A percentile compares a stretch with the other conserved stretches of the same genome.
Conservation (phyloP, 2,113 vertebrate species). For the Prinia subflava region DNA sequence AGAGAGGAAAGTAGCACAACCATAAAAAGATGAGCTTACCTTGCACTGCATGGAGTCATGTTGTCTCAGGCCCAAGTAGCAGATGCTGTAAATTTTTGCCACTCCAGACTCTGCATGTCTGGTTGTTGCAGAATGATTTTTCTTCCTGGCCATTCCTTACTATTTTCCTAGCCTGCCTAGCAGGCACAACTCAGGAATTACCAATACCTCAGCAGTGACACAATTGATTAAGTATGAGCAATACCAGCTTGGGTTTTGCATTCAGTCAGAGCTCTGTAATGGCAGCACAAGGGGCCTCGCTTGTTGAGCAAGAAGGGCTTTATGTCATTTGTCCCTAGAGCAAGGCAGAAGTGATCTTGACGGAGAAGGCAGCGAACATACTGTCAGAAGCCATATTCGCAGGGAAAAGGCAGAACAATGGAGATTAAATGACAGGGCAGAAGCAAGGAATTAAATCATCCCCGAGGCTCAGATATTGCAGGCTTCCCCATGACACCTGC, state of each 20-base stretch:
- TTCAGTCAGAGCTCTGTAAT: slow-evolving; percentile 8
- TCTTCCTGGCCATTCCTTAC: not conserved
- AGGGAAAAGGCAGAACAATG: slow-evolving; percentile 9
- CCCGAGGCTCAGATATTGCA: not conserved
- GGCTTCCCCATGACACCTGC: not conserved
- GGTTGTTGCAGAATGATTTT: not conserved
- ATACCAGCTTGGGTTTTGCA: slow-evolving; percentile 30
- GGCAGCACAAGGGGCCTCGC: slow-evolving; percentile 1
- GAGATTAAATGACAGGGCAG: slow-evolving; percentile 16
- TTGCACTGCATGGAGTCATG: not conserved
- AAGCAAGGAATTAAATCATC: slow-evolving; percentile 29
- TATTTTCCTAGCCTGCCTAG: not conserved
- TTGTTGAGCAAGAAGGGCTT: slow-evolving; percentile 24
- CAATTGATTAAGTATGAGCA: slow-evolving; percentile 37
- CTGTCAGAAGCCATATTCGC: slow-evolving; percentile 41
- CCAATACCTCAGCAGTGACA: not conserved
- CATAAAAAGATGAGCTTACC: not conserved
- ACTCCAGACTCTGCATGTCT: not conserved
- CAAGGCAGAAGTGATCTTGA: slow-evolving; percentile 16
- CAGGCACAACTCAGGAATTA: slow-evolving; percentile 6
- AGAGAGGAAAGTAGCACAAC: not conserved
- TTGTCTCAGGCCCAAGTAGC: not conserved
- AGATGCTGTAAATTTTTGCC: not conserved
- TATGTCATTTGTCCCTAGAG: slow-evolving; percentile 41
- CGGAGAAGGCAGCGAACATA: not conserved